Evolutionary conservation across 1,140 invertebrate species (phyloP), one percentile per base, ranked within the genome.

Genomic region (Coptotermes formosanus): DNA sequence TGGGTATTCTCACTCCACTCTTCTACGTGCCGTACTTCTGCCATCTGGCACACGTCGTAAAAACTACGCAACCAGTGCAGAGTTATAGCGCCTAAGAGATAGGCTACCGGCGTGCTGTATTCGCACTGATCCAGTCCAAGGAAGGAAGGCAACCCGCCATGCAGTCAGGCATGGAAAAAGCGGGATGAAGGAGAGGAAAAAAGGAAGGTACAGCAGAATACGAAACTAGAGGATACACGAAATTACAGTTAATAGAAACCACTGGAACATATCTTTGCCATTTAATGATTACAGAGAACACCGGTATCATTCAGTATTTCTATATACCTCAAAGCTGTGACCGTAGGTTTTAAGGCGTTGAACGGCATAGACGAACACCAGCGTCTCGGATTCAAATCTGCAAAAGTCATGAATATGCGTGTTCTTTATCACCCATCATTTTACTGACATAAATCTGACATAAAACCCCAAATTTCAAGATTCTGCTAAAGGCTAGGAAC

Each of bases 31-130:
- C 30, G 25, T 30, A 25, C 64, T 75, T 0, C 48, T 84, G 48
- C 83, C 83, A 84, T 84, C 83, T 84, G 83, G 83, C 83, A 25
- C 83, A 38, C 48, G 45, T 64, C 83, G 83, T 84, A 84, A 84
- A 84, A 84, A 84, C 83, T 84, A 84, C 64, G 64, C 64, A 75
- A n/a, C 25, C 25, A 8, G 64, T 8, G 64, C n/a, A 75, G 64
- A 75, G 64, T 75, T 75, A 75, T 75, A 75, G 64, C 64, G 64
- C 64, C 64, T 75, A 75, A 30, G 64, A 75, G 64, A n/a, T 64
- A 75, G 64, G 64, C 64, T n/a, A 75, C 64, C 64, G 64, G 64
- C 64, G 64, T 75, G 64, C 64, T 25, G 64, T 75, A 75, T 30
- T 30, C 64, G 64, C 30, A 75, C 64, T 30, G 25, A 75, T 75